These are phyloP conservation scores for Masticophis lateralis DNA, from an alignment of 2,797 vertebrate genomes.

Conservation along the genomic window DNA sequence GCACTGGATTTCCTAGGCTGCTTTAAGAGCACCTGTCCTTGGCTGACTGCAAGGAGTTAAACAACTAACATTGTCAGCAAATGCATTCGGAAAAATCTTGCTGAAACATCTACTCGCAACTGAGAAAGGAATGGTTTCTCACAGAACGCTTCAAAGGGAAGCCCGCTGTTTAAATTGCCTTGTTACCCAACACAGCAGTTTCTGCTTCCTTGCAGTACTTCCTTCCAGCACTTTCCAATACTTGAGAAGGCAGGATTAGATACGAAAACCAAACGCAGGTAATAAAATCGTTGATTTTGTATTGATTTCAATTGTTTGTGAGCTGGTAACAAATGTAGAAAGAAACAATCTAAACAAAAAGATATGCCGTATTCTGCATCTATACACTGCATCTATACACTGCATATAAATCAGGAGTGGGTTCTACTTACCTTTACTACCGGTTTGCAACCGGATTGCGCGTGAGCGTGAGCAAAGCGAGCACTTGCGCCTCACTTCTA, in stretches of 20 bases:
- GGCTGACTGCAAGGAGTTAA: not conserved
- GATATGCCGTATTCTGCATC: not conserved
- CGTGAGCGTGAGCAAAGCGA: no score
- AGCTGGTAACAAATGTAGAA: not conserved
- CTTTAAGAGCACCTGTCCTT: not conserved
- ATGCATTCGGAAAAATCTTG: not conserved
- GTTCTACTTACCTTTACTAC: no score
- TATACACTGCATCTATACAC: not conserved
- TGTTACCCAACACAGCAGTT: not conserved
- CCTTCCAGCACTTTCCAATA: not conserved
- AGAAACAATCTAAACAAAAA: not conserved
- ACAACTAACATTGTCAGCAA: not conserved
- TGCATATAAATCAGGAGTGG: no score
- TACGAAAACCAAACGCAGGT: not conserved
- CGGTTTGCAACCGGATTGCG: no score
- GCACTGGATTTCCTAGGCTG: not conserved
- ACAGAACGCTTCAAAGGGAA: not conserved
- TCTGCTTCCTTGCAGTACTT: not conserved
- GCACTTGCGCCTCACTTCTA: no score
- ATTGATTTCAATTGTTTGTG: not conserved
- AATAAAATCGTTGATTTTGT: not conserved
- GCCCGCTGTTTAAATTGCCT: not conserved
- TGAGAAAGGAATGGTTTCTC: not conserved
- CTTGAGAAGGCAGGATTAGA: not conserved
- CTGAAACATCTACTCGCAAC: not conserved